Percentiles rank a stretch among this genome's conserved stretches.
Conservation (phyloP, 92 coral and sea anemone genomes). For the Palythoa grandis region DNA sequence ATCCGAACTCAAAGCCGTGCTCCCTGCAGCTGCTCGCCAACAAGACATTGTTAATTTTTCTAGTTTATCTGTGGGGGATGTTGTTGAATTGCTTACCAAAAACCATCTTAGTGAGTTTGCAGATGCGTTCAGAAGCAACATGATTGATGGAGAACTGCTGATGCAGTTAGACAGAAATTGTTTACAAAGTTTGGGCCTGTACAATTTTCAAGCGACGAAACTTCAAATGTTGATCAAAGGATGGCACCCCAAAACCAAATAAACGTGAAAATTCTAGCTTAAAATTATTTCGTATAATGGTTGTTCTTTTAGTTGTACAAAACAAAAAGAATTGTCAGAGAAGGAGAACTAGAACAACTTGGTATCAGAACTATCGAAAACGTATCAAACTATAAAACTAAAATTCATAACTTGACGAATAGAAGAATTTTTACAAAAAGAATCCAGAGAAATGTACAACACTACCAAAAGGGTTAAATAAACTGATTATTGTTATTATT, state of each 20-base stretch:
- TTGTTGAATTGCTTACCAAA: background rate
- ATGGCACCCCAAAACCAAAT: slow-evolving; percentile 1
- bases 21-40: background rate
- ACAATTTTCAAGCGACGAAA: slow-evolving; percentile 5
- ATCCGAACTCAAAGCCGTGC: background rate
- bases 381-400: too few species aligned
- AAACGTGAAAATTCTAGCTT: background rate
- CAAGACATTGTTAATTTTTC: background rate
- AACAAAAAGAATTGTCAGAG: too few species aligned
- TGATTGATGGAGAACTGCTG: background rate
- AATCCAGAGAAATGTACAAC: too few species aligned
- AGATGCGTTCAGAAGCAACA: background rate
- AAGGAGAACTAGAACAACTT: too few species aligned
- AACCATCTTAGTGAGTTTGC: background rate
- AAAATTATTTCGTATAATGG: too few species aligned
- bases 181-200: background rate
- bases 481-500: too few species aligned
- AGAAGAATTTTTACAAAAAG: too few species aligned
- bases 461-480: too few species aligned
- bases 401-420: too few species aligned
- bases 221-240: background rate
- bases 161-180: background rate
- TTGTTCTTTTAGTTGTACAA: too few species aligned
- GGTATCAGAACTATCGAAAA: too few species aligned
- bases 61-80: background rate